Percentiles rank a stretch among this genome's conserved stretches.
phyloP scores from a whole-genome alignment of 2,113 vertebrate species.

The Larimichthys polyactis region DNA sequence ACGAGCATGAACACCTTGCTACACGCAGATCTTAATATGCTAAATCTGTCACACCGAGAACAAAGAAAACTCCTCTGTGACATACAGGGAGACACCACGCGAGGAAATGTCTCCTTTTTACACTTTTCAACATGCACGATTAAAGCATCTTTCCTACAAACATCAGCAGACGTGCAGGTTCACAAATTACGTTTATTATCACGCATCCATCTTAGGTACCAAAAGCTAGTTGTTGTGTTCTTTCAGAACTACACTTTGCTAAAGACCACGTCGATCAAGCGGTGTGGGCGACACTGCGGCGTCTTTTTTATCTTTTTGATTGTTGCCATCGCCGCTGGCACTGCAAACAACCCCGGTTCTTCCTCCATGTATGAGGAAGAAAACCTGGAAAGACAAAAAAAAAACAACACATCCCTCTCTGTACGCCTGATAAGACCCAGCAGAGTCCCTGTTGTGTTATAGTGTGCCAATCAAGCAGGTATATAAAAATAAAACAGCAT shows the following conservation, averaged over 20 bases:
- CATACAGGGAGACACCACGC: background rate
- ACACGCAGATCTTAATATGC: slow-evolving; percentile 47
- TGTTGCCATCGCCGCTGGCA: background rate
- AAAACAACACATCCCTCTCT: too few species aligned
- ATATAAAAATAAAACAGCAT: background rate
- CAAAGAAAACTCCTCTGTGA: background rate
- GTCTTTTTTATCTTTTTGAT: background rate
- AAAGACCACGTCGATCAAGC: background rate
- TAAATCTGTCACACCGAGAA: slow-evolving; percentile 38
- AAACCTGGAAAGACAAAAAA: background rate
- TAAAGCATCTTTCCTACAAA: background rate
- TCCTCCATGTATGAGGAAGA: background rate
- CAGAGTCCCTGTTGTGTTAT: background rate
- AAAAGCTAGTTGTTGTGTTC: background rate
- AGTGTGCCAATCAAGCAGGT: background rate
- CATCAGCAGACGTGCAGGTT: background rate
- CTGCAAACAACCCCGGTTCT: background rate
- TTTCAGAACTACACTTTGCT: background rate
- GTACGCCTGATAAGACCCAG: background rate
- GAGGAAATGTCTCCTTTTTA: background rate
- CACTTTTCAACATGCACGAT: background rate
- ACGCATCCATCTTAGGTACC: background rate
- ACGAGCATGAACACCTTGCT: slow-evolving; percentile 31
- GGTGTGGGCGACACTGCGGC: background rate
- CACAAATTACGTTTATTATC: background rate